Evolutionary conservation across 1,140 invertebrate genomes (phyloP).

Genomic region (Papilio machaon): DNA sequence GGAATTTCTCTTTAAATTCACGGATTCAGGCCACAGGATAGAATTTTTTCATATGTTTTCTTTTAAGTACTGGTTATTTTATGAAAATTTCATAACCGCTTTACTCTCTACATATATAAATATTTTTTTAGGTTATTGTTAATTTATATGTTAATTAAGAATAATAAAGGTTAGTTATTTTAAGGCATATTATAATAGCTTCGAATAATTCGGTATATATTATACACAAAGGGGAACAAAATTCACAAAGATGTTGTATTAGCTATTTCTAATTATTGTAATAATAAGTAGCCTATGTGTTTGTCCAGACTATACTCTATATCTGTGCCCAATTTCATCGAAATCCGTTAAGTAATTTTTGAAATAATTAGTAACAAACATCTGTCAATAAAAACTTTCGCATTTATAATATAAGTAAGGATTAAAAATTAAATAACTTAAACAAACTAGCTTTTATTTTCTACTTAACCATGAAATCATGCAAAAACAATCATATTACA

Average conservation of each 20-base stretch:
- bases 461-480: not conserved
- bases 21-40: not conserved
- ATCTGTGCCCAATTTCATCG: too few relatives aligned
- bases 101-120: not conserved
- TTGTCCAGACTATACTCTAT: too few relatives aligned
- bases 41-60: not conserved
- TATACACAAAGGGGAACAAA: too few relatives aligned
- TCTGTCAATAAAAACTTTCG: too few relatives aligned
- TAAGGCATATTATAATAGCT: not conserved
- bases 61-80: constrained; percentile 4
- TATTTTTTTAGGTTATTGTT: not conserved
- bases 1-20: not conserved
- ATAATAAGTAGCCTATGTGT: too few relatives aligned
- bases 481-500: not conserved
- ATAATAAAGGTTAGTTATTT: not conserved
- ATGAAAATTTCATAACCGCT: not conserved
- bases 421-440: too few relatives aligned
- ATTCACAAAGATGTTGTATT: too few relatives aligned
- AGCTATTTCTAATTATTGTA: too few relatives aligned
- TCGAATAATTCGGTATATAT: too few relatives aligned
- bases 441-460: not conserved
- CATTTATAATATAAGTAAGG: too few relatives aligned
- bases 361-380: too few relatives aligned
- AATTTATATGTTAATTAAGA: constrained; percentile 14
- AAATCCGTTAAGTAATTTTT: too few relatives aligned